A percentile compares a stretch with the other conserved stretches of the same genome.
Conservation (phyloP, 2,797 vertebrate genomes). For the Semotilus atromaculatus region DNA sequence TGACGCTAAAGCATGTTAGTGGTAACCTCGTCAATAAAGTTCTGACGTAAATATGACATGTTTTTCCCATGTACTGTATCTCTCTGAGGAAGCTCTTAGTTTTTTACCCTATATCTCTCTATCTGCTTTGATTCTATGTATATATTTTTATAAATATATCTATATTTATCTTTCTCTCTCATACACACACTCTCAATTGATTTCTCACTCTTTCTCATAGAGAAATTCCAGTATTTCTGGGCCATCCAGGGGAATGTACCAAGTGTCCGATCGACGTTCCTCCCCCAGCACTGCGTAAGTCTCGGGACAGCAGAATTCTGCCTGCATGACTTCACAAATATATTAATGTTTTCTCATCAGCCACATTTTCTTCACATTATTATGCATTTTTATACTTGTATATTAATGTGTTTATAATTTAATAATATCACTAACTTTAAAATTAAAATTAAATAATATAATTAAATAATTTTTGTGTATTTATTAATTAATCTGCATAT, state of each 20-base stretch:
- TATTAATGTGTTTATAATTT: background rate
- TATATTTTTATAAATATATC: too few relatives aligned
- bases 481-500: background rate
- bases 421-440: background rate
- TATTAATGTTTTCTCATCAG: background rate
- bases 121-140: background rate
- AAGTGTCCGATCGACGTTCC: conserved; percentile 81
- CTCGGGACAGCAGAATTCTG: background rate
- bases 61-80: background rate
- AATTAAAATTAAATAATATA: background rate
- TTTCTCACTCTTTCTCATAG: conserved; percentile 63
- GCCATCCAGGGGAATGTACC: conserved; percentile 81
- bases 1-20: background rate
- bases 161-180: background rate
- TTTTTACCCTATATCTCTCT: background rate
- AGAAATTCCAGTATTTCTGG: conserved; percentile 82
- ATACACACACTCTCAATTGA: conserved; percentile 1
- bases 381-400: background rate
- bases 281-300: conserved; percentile 84
- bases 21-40: background rate
- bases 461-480: background rate
- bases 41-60: background rate
- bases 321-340: background rate
- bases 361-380: background rate
- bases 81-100: too few relatives aligned